Percentiles rank a stretch among this genome's conserved stretches.
phyloP scores from a whole-genome alignment of 2,113 vertebrate genomes.

The Mesocricetus auratus region DNA sequence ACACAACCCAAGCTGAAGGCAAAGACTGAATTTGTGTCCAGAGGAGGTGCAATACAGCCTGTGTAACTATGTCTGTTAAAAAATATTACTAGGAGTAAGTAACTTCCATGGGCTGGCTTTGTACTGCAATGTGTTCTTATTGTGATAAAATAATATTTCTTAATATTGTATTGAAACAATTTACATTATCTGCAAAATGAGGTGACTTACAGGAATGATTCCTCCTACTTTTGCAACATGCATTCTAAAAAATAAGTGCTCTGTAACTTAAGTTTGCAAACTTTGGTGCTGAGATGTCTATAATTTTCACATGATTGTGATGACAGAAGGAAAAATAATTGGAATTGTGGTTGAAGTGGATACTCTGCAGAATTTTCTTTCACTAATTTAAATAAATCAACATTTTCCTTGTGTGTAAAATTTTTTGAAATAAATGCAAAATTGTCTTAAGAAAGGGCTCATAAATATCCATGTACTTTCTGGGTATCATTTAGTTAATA shows the following conservation, averaged over 20 bases:
- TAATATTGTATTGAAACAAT: constrained; percentile 61
- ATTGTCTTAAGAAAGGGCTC: constrained; percentile 80
- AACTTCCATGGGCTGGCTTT: not conserved
- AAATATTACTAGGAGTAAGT: constrained; percentile 20
- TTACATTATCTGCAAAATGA: constrained; percentile 66
- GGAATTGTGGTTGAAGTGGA: constrained; percentile 78
- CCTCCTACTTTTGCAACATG: constrained; percentile 70
- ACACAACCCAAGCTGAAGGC: not conserved
- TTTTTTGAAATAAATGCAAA: constrained; percentile 81
- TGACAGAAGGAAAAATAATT: constrained; percentile 83
- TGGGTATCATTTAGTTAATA: constrained; percentile 77
- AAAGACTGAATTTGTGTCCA: constrained; percentile 18
- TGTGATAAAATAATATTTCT: constrained; percentile 65
- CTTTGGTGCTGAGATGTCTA: constrained; percentile 80
- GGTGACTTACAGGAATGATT: constrained; percentile 62
- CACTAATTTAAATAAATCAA: constrained; percentile 83
- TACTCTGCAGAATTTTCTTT: constrained; percentile 82
- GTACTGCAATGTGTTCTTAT: constrained; percentile 25
- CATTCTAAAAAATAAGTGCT: constrained; percentile 64
- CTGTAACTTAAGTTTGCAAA: constrained; percentile 78
- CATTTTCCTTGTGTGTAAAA: constrained; percentile 79
- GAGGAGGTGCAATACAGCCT: not conserved
- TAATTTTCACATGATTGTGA: constrained; percentile 82
- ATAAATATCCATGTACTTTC: constrained; percentile 82
- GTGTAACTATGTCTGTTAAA: not conserved